Evolutionary conservation across 2,888 invertebrate species (phyloP).

Genomic region (Sympetrum striolatum): DNA sequence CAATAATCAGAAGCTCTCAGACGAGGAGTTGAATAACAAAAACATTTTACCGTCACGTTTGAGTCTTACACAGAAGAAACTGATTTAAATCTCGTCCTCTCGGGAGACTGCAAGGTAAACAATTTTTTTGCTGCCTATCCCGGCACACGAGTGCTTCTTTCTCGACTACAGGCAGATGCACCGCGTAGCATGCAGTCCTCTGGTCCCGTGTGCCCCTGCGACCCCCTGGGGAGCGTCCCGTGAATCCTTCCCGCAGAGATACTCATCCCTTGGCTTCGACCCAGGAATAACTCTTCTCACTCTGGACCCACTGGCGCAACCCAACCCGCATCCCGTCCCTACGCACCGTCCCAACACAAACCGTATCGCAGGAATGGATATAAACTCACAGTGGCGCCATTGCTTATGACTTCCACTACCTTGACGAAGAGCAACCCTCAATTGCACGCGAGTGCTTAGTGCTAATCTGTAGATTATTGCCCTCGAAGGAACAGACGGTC

Average conservation of each 20-base stretch:
- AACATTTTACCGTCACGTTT: too few relatives aligned
- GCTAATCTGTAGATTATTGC: neutral
- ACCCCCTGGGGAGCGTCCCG: neutral
- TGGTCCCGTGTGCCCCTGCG: neutral
- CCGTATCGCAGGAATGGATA: neutral
- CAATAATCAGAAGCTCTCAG: too few relatives aligned
- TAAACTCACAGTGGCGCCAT: neutral
- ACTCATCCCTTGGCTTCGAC: neutral
- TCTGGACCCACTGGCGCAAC: neutral
- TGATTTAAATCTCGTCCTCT: too few relatives aligned
- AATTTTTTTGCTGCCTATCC: too few relatives aligned
- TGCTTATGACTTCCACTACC: neutral
- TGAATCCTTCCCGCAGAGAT: neutral
- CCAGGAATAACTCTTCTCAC: neutral
- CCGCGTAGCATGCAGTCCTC: neutral
- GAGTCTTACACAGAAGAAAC: too few relatives aligned
- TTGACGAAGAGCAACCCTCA: neutral
- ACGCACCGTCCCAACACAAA: neutral
- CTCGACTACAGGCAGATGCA: neutral
- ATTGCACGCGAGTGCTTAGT: neutral
- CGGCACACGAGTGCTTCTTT: too few relatives aligned
- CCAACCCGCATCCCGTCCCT: neutral
- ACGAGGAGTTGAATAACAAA: too few relatives aligned
- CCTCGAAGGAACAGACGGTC: too few relatives aligned
- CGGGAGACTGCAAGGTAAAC: too few relatives aligned